Evolutionary conservation across 2,113 vertebrate genomes (phyloP).

Genomic region (Spermophilus dauricus): DNA sequence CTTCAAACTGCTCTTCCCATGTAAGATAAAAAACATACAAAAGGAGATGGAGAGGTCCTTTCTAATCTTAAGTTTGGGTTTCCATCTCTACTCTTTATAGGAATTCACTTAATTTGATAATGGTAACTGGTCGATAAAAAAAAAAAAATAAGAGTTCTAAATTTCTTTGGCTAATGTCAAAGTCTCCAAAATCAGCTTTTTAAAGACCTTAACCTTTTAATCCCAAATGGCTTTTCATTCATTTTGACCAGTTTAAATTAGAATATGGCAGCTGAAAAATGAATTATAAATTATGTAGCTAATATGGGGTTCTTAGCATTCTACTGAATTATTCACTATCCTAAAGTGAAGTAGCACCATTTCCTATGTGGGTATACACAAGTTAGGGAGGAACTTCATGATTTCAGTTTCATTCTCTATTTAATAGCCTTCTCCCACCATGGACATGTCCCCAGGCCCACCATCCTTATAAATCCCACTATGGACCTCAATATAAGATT

Average conservation of each 20-base stretch:
- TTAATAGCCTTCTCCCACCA: neutral
- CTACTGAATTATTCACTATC: constrained; percentile 50
- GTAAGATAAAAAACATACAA: neutral
- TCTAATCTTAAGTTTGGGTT: neutral
- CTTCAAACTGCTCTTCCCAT: neutral
- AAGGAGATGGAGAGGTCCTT: neutral
- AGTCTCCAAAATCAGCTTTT: neutral
- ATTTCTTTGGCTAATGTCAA: neutral
- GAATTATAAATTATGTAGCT: constrained; percentile 13
- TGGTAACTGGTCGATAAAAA: neutral
- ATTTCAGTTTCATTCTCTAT: neutral
- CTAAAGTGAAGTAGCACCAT: constrained; percentile 2
- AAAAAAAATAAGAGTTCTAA: neutral
- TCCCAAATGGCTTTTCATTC: neutral
- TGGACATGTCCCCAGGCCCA: neutral
- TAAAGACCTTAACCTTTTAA: constrained; percentile 7
- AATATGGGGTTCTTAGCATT: neutral
- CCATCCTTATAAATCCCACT: neutral
- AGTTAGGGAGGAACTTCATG: neutral
- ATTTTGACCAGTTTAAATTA: constrained; percentile 50
- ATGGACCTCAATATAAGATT: neutral
- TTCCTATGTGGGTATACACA: constrained; percentile 8
- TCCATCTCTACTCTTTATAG: neutral
- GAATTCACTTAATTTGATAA: constrained; percentile 49
- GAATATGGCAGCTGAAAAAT: constrained; percentile 4